Evolutionary conservation across 2,797 vertebrate genomes (phyloP).

Genomic region (Heteromormyrus szaboi): DNA sequence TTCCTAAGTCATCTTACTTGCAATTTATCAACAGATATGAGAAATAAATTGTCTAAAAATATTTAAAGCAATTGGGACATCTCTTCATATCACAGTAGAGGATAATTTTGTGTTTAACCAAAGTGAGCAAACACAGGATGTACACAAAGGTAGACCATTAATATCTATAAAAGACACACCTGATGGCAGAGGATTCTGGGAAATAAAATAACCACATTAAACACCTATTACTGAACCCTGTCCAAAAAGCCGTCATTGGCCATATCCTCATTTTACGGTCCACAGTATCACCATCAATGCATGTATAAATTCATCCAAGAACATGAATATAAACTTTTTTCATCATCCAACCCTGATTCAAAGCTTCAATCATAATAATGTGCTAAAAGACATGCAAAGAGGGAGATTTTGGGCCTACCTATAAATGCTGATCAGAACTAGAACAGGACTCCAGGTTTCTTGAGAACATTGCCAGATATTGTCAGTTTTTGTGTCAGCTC

Average conservation of each 20-base stretch:
- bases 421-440: constrained; percentile 46
- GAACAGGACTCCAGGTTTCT: constrained; percentile 48
- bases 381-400: neutral
- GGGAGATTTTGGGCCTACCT: constrained; percentile 50
- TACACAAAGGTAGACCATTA: neutral
- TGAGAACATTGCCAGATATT: constrained; percentile 25
- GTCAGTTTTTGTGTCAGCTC: constrained; percentile 1
- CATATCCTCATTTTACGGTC: neutral
- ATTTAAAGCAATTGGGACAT: neutral
- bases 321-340: neutral
- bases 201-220: neutral
- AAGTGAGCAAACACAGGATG: neutral
- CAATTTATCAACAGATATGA: neutral
- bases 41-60: neutral
- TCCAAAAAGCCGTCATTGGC: neutral
- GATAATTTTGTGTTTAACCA: neutral
- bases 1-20: neutral
- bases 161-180: neutral
- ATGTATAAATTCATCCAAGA: neutral
- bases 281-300: neutral
- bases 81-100: neutral
- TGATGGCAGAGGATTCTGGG: neutral
- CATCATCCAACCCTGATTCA: neutral
- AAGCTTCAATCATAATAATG: neutral
- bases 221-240: neutral